Evolutionary conservation across 1,140 invertebrate species (phyloP).

Genomic region (Psix sp.): DNA sequence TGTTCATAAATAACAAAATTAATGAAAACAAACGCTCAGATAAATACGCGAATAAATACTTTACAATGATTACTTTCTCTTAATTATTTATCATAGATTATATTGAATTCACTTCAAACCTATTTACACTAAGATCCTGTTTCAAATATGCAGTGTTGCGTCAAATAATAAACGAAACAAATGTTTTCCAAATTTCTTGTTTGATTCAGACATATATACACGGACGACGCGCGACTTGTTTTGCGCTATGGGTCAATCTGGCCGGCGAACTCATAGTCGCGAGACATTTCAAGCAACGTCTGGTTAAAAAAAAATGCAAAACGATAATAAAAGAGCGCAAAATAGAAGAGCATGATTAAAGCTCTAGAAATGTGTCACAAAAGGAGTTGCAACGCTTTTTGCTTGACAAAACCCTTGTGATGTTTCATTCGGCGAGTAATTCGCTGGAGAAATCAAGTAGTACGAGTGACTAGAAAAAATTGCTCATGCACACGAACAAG

Average conservation of each 20-base stretch:
- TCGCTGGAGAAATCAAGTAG: slow-evolving; percentile 47
- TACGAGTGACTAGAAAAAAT: slow-evolving; percentile 59
- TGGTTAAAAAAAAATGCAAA: slow-evolving; percentile 5
- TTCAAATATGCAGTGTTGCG: slow-evolving; percentile 39
- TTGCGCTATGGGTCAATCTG: slow-evolving; percentile 11
- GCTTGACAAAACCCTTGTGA: slow-evolving; percentile 39
- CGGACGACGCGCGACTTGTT: too few relatives aligned
- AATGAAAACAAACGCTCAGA: slow-evolving; percentile 38
- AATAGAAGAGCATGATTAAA: slow-evolving; percentile 41
- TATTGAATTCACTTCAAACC: slow-evolving; percentile 24
- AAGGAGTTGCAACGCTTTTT: slow-evolving; percentile 25
- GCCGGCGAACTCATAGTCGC: slow-evolving; percentile 3
- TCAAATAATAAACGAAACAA: too few relatives aligned
- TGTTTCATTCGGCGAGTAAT: slow-evolving; percentile 36
- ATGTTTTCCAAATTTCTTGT: too few relatives aligned
- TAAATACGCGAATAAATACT: slow-evolving; percentile 72
- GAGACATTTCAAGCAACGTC: slow-evolving; percentile 18
- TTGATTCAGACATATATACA: too few relatives aligned
- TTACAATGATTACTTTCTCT: slow-evolving; percentile 47
- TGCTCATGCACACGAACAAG: slow-evolving; percentile 53
- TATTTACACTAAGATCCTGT: slow-evolving; percentile 71
- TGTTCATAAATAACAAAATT: slow-evolving; percentile 60
- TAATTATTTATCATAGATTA: slow-evolving; percentile 19
- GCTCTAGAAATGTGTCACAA: slow-evolving; percentile 27
- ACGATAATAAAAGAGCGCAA: slow-evolving; percentile 19